Evolutionary conservation across 2,113 vertebrate species (phyloP).

Genomic region (Cheilinus undulatus): DNA sequence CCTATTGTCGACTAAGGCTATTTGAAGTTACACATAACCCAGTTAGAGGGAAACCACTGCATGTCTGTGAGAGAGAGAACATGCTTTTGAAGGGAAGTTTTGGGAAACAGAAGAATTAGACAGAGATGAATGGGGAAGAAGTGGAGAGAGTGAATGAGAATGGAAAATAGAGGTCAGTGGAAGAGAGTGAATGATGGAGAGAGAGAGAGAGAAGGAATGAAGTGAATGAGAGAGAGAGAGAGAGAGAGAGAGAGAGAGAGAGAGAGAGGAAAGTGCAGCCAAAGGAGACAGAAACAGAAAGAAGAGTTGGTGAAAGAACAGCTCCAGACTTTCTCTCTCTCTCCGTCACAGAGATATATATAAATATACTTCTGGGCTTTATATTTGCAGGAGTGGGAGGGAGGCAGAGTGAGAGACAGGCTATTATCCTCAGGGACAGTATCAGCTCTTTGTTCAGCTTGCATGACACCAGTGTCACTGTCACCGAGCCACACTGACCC

Average conservation of each 20-base stretch:
- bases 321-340: constrained; percentile 25
- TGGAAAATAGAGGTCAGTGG: constrained; percentile 57
- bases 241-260: constrained; percentile 37
- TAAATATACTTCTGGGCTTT: constrained; percentile 36
- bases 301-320: constrained; percentile 5
- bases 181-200: constrained; percentile 48
- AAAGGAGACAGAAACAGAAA: constrained; percentile 15
- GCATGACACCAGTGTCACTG: constrained; percentile 64
- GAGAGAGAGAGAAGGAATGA: constrained; percentile 23
- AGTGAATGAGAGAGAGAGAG: constrained; percentile 50
- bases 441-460: constrained; percentile 67
- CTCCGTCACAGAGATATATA: constrained; percentile 4
- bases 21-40: constrained; percentile 83
- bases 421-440: constrained; percentile 64
- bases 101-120: constrained; percentile 37
- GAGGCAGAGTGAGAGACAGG: constrained; percentile 46
- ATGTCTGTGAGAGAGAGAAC: constrained; percentile 26
- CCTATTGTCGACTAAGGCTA: constrained; percentile 76
- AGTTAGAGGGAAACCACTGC: constrained; percentile 63
- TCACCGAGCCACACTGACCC: constrained; percentile 43
- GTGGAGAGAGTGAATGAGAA: constrained; percentile 55
- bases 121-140: constrained; percentile 58
- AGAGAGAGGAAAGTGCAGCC: constrained; percentile 28
- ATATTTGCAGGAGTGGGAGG: constrained; percentile 28
- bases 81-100: constrained; percentile 47